A percentile compares a stretch with the other conserved stretches of the same genome.
These are phyloP conservation scores for Coleophora deauratella DNA, from an alignment of 2,888 invertebrate species.

Conservation along the genomic window DNA sequence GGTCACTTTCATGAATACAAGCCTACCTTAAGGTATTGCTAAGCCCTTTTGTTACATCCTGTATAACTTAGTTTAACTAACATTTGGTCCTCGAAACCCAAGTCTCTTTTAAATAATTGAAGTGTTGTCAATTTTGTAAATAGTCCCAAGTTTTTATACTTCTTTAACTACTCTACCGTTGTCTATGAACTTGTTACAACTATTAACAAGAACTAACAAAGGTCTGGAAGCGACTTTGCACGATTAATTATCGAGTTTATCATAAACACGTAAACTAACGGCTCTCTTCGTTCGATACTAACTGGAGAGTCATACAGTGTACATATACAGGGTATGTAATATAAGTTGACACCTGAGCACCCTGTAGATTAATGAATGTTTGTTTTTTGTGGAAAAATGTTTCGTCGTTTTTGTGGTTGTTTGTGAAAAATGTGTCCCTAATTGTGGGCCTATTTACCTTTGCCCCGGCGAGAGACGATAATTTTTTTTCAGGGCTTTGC, in stretches of 20 bases:
- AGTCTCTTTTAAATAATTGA: no score
- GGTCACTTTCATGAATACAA: no score
- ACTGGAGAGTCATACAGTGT: no score
- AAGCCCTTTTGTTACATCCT: no score
- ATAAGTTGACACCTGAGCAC: conserved; percentile 1
- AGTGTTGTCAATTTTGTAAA: no score
- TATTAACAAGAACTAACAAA: conserved; percentile 29
- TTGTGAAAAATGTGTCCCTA: neutral
- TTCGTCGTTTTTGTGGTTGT: neutral
- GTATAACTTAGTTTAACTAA: no score
- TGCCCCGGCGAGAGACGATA: neutral
- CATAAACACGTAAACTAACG: conserved; percentile 2
- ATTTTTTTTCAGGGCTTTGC: no score
- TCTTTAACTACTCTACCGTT: neutral
- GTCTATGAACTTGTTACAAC: conserved; percentile 3
- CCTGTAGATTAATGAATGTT: conserved; percentile 4
- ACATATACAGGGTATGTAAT: no score
- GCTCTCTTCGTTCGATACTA: no score
- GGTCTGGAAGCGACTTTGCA: conserved; percentile 63
- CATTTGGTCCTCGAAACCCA: no score
- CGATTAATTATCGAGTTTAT: conserved; percentile 18
- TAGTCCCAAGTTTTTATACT: no score
- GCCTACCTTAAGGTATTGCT: no score
- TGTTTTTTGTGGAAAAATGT: neutral
- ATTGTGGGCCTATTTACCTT: neutral